Evolutionary conservation across 2,797 vertebrate species (phyloP).

Genomic region (Decapterus maruadsi): DNA sequence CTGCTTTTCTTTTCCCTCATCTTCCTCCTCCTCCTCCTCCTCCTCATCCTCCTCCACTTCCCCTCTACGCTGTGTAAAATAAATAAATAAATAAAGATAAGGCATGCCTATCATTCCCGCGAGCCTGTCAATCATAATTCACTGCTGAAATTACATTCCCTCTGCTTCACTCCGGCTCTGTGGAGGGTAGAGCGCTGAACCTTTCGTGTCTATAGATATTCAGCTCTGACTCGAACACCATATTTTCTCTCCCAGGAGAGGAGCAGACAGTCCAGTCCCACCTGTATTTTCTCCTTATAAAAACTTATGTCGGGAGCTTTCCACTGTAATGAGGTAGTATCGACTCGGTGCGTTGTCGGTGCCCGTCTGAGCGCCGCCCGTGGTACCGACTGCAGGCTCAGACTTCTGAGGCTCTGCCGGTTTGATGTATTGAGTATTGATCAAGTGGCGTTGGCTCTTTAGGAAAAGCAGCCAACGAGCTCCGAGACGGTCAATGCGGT

Average conservation of each 20-base stretch:
- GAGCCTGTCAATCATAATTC: constrained; percentile 74
- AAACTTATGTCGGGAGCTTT: constrained; percentile 32
- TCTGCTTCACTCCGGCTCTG: constrained; percentile 1
- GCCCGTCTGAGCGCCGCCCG: not conserved
- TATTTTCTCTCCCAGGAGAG: constrained; percentile 24
- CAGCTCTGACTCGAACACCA: not conserved
- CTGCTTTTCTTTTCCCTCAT: not conserved
- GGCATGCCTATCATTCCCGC: constrained; percentile 64
- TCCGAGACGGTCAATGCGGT: not conserved
- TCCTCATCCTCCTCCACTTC: constrained; percentile 23
- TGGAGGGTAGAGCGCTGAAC: constrained; percentile 25
- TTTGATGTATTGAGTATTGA: not conserved
- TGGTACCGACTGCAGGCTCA: not conserved
- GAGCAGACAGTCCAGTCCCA: constrained; percentile 8
- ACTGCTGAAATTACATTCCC: constrained; percentile 61
- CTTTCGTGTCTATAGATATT: constrained; percentile 28
- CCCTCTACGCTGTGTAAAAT: constrained; percentile 26
- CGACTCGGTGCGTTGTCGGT: not conserved
- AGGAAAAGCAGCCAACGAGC: not conserved
- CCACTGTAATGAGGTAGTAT: constrained; percentile 31
- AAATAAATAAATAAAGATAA: constrained; percentile 63
- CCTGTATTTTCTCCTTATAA: constrained; percentile 32
- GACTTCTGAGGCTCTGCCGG: constrained; percentile 1
- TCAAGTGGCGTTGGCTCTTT: not conserved
- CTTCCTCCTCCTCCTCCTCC: constrained; percentile 28